Evolutionary conservation across 2,113 vertebrate species (phyloP).

Genomic region (Porphyrio hochstetteri): DNA sequence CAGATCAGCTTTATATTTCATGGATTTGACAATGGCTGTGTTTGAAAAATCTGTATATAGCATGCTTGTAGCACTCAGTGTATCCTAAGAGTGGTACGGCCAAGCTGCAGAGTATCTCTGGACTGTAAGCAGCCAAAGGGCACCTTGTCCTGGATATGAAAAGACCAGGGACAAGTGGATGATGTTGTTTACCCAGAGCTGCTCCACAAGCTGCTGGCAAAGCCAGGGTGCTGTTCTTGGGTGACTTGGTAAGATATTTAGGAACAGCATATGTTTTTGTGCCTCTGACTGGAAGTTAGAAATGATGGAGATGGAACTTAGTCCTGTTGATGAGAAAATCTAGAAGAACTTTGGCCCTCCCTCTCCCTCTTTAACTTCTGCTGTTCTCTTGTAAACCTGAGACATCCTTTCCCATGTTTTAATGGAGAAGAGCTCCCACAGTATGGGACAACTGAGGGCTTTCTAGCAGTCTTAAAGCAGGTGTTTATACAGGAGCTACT

Average conservation of each 20-base stretch:
- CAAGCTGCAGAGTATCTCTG: background rate
- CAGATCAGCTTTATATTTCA: background rate
- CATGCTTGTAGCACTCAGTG: fast-evolving
- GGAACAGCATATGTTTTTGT: background rate
- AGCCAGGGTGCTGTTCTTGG: background rate
- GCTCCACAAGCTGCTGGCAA: background rate
- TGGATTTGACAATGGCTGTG: background rate
- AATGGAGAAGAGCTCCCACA: background rate
- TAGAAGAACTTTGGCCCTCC: background rate
- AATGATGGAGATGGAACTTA: background rate
- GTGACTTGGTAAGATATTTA: background rate
- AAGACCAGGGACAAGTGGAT: background rate
- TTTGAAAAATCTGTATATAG: background rate
- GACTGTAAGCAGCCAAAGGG: background rate
- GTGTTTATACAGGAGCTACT: background rate
- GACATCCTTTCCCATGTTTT: conserved; percentile 19
- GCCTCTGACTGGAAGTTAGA: background rate
- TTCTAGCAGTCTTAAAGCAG: conserved; percentile 18
- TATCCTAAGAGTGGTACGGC: background rate
- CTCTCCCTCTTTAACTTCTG: background rate
- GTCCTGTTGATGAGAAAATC: background rate
- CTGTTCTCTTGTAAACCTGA: background rate
- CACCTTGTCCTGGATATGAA: background rate
- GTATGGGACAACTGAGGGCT: conserved; percentile 13
- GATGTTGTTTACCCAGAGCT: background rate